Evolutionary conservation across 2,888 invertebrate species (phyloP).

Genomic region (Drosophila macrospina): DNA sequence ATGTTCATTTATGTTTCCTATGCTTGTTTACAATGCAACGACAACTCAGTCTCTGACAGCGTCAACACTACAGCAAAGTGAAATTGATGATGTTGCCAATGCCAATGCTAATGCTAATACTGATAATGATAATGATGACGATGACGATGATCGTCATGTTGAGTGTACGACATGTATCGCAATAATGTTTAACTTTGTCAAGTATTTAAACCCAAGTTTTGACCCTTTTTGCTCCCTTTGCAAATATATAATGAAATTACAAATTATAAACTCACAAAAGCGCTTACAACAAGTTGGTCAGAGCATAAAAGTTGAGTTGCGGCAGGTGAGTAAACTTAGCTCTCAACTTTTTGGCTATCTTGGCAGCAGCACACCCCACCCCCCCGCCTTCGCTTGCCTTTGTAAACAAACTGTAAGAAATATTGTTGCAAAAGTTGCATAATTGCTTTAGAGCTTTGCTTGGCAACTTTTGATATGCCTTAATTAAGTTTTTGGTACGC

Average conservation of each 20-base stretch:
- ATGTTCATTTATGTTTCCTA: slow-evolving; percentile 56
- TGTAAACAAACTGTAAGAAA: slow-evolving; percentile 38
- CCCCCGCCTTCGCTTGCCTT: neutral
- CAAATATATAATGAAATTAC: slow-evolving; percentile 44
- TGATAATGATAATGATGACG: no score
- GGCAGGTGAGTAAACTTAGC: slow-evolving; percentile 71
- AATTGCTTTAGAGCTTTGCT: slow-evolving; percentile 61
- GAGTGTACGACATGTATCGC: slow-evolving; percentile 44
- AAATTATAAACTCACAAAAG: slow-evolving; percentile 44
- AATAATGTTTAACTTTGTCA: slow-evolving; percentile 35
- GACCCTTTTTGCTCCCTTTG: slow-evolving; percentile 14
- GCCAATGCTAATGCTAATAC: no score
- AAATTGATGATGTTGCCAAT: slow-evolving; percentile 48
- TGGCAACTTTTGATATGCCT: slow-evolving; percentile 57
- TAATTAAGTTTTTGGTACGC: slow-evolving; percentile 56
- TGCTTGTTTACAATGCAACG: slow-evolving; percentile 58
- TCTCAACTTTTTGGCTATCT: slow-evolving; percentile 46
- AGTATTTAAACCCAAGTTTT: slow-evolving; percentile 23
- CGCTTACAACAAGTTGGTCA: slow-evolving; percentile 42
- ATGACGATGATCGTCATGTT: slow-evolving; percentile 24
- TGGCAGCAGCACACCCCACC: neutral
- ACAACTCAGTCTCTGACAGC: slow-evolving; percentile 62
- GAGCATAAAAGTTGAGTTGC: slow-evolving; percentile 41
- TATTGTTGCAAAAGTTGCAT: slow-evolving; percentile 58
- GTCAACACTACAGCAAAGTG: slow-evolving; percentile 35